Evolutionary conservation across 2,888 invertebrate genomes (phyloP), one percentile per base, ranked within the genome.

Genomic region (Ornithoptera priamus): DNA sequence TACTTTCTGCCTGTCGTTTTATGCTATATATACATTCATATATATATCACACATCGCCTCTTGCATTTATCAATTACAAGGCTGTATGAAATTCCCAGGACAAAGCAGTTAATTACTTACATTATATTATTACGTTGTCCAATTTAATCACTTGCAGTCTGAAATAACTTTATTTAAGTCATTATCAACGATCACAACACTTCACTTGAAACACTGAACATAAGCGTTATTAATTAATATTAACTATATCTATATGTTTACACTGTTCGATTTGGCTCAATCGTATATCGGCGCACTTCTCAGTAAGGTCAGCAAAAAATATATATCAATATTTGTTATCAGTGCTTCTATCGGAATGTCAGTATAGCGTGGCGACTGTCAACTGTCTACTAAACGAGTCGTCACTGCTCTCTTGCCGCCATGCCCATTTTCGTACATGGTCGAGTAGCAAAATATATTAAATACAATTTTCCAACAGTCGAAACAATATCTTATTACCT

Each of bases 301-400:
- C 77, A 80, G 81, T 77, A 82, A 39, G 50, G 87, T 86, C 85
- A 87, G 84, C 83, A 89, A 87, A 90, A 87, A 79, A 80, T 82
- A 53, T 30, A 30, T 77, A 88, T 87, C 85, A 87, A 88, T 89
- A 87, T 85, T 86, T 87, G 85, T 90, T 92, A 90, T 91, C 89
- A 89, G 88, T 86, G 81, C 85, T 88, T 83, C 86, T 90, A 90
- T 92, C 88, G 90, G 88, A 90, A 90, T 92, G 91, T 90, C 92
- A 92, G 87, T 90, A 88, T 90, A 89, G 92, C 89, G 91, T 90
- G 91, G 90, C 87, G 92, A 90, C 90, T 92, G 92, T 92, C 92
- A 92, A 92, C 85, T 92, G 91, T 92, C 90, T 92, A 92, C 92
- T 92, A 92, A 92, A 89, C 89, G 90, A 90, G 89, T 90, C 89